Base-by-base conservation (phyloP, 1,140 invertebrate genomes). In the Melitaea cinxia region DNA sequence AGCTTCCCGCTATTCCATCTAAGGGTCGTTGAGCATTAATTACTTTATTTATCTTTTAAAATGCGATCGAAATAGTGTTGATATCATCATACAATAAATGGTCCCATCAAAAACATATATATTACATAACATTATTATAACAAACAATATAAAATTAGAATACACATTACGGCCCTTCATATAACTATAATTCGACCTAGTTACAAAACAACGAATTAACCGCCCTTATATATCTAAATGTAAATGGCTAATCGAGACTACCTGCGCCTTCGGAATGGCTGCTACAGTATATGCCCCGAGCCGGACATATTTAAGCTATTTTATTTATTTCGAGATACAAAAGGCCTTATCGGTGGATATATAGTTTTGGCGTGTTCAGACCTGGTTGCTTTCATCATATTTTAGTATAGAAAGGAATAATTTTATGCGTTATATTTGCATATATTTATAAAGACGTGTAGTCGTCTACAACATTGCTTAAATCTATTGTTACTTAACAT, bases 301-400 rank as follows among this genome's bases (percentile, higher is more conserved):
- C 78, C 82, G 79, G 83, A 88, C 79, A 79, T 85, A 86, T 86
- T 83, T 86, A 83, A 81, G 75, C 74, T 78, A 85, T 85, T 88
- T 88, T 88, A 88, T 85, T 83, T 88, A 85, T 88, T 86, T 88
- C 80, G 72, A 84, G 82, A 85, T 86, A 85, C 82, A 85, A 81
- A 80, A 82, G 70, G 75, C 75, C 81, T 87, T 85, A 87, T 86
- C 83, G 71, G 68, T 70, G 76, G 78, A 80, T 82, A 73, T 82
- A 78, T 78, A 77, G 72, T 64, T 67, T 45, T 10, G 2, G 5
- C 2, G 12, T 57, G 80, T 82, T 80, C 79, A 60, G 10, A 80
- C 10, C 71, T 23, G 21, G 75, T 4, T 67, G 73, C 70, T 19
- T 37, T 21, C 50, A 12, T 5, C 6, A 17, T 54, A 15, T 37